Evolutionary conservation across 2,113 vertebrate genomes (phyloP).

Genomic region (Urocynchramus pylzowi): DNA sequence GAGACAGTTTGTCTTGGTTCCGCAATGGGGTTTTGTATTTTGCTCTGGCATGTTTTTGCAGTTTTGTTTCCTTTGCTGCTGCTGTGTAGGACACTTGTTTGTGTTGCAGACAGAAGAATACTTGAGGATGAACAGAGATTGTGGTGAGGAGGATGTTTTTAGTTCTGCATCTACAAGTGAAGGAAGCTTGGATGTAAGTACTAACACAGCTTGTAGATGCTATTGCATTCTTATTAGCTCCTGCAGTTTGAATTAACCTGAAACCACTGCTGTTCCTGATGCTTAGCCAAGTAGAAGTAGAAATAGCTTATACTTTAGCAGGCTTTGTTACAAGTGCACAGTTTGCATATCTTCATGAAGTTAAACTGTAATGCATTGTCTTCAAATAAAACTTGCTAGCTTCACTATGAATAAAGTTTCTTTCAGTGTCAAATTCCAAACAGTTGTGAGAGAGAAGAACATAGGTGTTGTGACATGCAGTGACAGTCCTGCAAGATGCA

Average conservation of each 20-base stretch:
- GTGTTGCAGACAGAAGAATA: constrained; percentile 70
- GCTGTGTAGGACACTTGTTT: constrained; percentile 40
- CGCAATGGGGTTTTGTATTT: background rate
- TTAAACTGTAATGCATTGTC: background rate
- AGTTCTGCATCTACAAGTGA: constrained; percentile 43
- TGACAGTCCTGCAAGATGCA: background rate
- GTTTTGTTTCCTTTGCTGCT: background rate
- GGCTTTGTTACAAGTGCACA: background rate
- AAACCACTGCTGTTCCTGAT: background rate
- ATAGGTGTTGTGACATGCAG: background rate
- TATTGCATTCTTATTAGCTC: background rate
- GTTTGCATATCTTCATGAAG: background rate
- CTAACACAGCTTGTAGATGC: background rate
- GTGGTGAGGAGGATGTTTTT: constrained; percentile 62
- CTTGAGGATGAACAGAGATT: constrained; percentile 30
- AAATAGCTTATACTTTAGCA: background rate
- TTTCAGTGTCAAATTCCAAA: background rate
- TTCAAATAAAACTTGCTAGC: background rate
- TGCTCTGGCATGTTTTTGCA: background rate
- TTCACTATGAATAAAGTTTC: background rate
- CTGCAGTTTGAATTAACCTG: background rate
- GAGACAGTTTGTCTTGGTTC: background rate
- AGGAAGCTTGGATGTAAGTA: constrained; percentile 70
- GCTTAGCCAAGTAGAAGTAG: background rate
- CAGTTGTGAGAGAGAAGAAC: background rate